Evolutionary conservation across 2,888 invertebrate genomes (phyloP), one percentile per base, ranked within the genome.

Genomic region (Hipparchia sbordonii): DNA sequence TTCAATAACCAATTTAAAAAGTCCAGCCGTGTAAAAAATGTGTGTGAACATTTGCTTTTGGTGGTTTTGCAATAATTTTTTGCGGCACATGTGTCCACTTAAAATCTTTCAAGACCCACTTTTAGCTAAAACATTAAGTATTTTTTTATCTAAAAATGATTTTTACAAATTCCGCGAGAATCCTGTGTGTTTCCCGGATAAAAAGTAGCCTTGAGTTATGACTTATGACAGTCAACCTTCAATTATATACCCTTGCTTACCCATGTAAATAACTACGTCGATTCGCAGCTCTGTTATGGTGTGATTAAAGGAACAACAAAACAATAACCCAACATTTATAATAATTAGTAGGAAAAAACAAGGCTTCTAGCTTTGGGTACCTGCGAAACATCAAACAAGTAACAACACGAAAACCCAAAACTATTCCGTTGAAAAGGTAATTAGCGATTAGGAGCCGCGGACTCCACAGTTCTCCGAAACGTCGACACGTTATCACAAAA

Each of bases 401-500:
- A 45, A 48, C 59, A 23, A 63, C 23, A 46, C 54, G 7, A 51
- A 39, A 52, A 46, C 61, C 68, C 72, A 57, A 73, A 70, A 57
- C 39, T 33, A 62, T 67, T 62, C 54, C 39, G 62, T 61, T 56
- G 48, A 70, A 62, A 70, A 51, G 39, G 59, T 74, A 74, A 74
- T 74, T 68, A 72, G 60, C 65, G 68, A 76, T 74, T 74, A 72
- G 74, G 56, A 54, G 52, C 45, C 66, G 56, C 51, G 67, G 54
- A 10, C 56, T 66, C 61, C 60, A 12, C 48, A n/a, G 33, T 66
- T 65, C 63, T 52, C 48, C 12, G 13, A 72, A 71, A 71, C 63
- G 39, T 39, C 39, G 48, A 74, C 13, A 62, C 60, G 75, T 77
- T 77, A 77, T 77, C 77, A 72, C 74, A 63, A 62, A 63, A 65